Percentiles rank a stretch among this genome's conserved stretches.
These are phyloP conservation scores for Synchiropus splendidus DNA, from an alignment of 2,113 vertebrate genomes.

Conservation along the genomic window DNA sequence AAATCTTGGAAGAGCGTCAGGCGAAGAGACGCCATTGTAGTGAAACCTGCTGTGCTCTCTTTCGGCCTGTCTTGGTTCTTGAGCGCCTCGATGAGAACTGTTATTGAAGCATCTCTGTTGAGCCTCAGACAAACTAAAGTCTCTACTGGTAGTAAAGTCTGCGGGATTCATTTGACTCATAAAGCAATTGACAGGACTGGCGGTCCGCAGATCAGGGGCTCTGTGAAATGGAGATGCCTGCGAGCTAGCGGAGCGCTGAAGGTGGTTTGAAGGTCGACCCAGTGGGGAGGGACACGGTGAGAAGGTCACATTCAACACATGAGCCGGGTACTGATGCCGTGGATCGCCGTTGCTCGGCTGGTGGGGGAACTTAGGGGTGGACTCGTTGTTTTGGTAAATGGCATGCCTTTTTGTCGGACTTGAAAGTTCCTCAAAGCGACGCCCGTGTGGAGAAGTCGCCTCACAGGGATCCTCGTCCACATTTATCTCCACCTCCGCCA, in stretches of 20 bases:
- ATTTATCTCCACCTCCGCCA: conserved; percentile 70
- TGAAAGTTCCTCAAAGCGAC: conserved; percentile 22
- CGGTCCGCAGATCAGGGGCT: neutral
- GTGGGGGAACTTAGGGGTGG: conserved; percentile 17
- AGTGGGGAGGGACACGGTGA: conserved; percentile 20
- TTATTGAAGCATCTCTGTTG: conserved; percentile 28
- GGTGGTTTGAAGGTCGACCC: conserved; percentile 21
- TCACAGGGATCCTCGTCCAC: conserved; percentile 71
- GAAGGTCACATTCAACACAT: conserved; percentile 12
- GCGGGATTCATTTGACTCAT: conserved; percentile 13
- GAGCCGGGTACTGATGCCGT: conserved; percentile 17
- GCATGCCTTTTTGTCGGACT: conserved; percentile 45
- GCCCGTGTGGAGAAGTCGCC: conserved; percentile 23
- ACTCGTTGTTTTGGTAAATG: conserved; percentile 52
- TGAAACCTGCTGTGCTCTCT: conserved; percentile 19
- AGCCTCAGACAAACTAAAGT: too few species aligned
- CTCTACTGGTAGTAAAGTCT: conserved; percentile 15
- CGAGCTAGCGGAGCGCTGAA: conserved; percentile 11
- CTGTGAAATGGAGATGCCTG: conserved; percentile 31
- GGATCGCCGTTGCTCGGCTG: conserved; percentile 11
- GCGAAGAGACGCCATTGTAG: conserved; percentile 39
- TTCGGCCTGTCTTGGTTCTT: conserved; percentile 18
- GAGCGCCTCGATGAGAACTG: conserved; percentile 15
- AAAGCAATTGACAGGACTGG: too few species aligned
- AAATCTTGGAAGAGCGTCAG: conserved; percentile 31